Conservation (phyloP, 2,797 vertebrate species). For the Gymnoscopelus braueri region DNA sequence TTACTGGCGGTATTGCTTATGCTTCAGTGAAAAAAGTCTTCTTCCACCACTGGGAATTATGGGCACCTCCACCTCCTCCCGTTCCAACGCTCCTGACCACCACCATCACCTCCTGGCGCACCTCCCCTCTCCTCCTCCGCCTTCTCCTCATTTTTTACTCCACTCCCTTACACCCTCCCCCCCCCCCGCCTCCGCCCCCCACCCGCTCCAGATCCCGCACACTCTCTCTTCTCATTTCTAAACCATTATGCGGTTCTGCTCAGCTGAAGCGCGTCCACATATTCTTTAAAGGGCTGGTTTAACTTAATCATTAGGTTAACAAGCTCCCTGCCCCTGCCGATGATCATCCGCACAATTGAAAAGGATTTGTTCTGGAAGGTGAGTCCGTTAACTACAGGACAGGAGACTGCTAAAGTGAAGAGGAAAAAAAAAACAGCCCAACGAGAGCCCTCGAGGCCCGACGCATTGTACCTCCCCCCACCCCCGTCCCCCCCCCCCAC, state of each 20-base stretch:
- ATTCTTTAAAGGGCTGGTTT: slow-evolving; percentile 97
- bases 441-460: slow-evolving; percentile 45
- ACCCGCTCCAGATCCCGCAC: slow-evolving; percentile 70
- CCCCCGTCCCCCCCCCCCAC: too few relatives aligned
- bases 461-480: too few relatives aligned
- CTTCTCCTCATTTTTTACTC: background rate
- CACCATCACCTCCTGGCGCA: slow-evolving; percentile 64
- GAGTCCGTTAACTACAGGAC: slow-evolving; percentile 85
- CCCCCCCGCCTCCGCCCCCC: slow-evolving; percentile 63
- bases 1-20: too few relatives aligned
- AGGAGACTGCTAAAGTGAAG: slow-evolving; percentile 56
- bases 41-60: too few relatives aligned
- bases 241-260: slow-evolving; percentile 95
- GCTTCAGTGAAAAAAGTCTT: too few relatives aligned
- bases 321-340: slow-evolving; percentile 90
- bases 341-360: slow-evolving; percentile 91
- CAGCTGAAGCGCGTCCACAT: slow-evolving; percentile 92
- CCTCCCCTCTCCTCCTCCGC: slow-evolving; percentile 64
- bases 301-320: slow-evolving; percentile 98
- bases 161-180: too few relatives aligned
- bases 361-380: slow-evolving; percentile 95
- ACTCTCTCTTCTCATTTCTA: slow-evolving; percentile 86
- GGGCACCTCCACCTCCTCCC: slow-evolving; percentile 82
- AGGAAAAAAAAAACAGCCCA: slow-evolving; percentile 76
- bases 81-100: slow-evolving; percentile 79